Conservation (phyloP, 2,888 invertebrate genomes). For the Galerucella calmariensis region DNA sequence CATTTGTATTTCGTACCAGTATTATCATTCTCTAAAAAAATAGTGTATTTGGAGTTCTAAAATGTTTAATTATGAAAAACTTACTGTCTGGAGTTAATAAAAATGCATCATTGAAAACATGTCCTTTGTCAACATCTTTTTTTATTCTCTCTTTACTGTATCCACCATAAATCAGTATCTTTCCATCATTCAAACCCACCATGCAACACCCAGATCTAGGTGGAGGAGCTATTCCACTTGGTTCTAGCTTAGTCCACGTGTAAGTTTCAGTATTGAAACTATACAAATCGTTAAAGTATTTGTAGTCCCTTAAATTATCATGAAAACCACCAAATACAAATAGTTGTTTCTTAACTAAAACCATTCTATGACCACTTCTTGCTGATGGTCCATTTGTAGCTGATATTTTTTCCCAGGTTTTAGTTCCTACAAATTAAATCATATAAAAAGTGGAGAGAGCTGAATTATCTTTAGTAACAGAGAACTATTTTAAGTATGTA, state of each 20-base stretch:
- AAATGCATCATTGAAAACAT: slow-evolving; percentile 78
- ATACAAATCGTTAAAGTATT: slow-evolving; percentile 89
- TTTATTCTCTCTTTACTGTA: slow-evolving; percentile 80
- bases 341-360: slow-evolving; percentile 79
- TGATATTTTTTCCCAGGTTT: slow-evolving; percentile 83
- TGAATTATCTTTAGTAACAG: not conserved
- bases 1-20: slow-evolving; percentile 78
- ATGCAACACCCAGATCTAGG: slow-evolving; percentile 87
- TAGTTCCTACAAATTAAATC: slow-evolving; percentile 57
- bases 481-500: not conserved
- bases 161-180: slow-evolving; percentile 79
- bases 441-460: not conserved
- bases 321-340: slow-evolving; percentile 92
- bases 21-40: slow-evolving; percentile 69
- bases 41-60: not conserved
- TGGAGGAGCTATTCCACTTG: slow-evolving; percentile 75
- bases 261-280: slow-evolving; percentile 84
- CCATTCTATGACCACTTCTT: slow-evolving; percentile 91
- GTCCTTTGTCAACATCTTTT: slow-evolving; percentile 80
- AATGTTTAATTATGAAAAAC: slow-evolving; percentile 46
- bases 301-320: slow-evolving; percentile 87
- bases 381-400: slow-evolving; percentile 83
- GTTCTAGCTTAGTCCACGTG: slow-evolving; percentile 79
- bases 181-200: slow-evolving; percentile 72
- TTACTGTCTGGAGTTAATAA: slow-evolving; percentile 73